phyloP scores from a whole-genome alignment of 2,888 invertebrate genomes.

The Xiphydria camelus region DNA sequence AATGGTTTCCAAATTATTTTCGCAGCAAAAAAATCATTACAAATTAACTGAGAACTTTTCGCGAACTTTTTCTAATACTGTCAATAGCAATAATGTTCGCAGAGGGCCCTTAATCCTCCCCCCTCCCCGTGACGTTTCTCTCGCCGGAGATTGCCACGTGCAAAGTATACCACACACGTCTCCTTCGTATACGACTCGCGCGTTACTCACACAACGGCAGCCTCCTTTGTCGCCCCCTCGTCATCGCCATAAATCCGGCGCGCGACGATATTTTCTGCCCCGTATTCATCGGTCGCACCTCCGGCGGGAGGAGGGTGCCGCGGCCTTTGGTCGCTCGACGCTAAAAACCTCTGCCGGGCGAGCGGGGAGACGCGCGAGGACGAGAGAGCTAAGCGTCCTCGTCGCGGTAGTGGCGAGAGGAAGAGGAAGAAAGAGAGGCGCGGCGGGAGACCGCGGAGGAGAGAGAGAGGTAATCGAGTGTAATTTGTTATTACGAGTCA shows the following conservation, averaged over 20 bases:
- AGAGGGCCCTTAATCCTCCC: too few species aligned
- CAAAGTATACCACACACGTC: neutral
- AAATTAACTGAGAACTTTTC: too few species aligned
- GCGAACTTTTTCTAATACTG: too few species aligned
- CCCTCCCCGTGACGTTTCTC: too few species aligned
- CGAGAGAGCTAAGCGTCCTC: neutral
- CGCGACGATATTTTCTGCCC: slow-evolving; percentile 1
- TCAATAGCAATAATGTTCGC: too few species aligned
- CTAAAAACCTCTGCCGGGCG: neutral
- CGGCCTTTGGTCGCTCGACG: neutral
- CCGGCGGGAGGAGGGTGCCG: too few species aligned
- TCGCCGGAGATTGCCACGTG: neutral
- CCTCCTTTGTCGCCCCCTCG: slow-evolving; percentile 2
- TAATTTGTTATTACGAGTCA: slow-evolving; percentile 27
- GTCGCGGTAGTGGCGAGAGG: slow-evolving; percentile 11
- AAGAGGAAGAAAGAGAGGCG: slow-evolving; percentile 19
- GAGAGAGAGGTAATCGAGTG: slow-evolving; percentile 23
- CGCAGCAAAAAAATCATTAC: too few species aligned
- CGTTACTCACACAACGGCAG: neutral
- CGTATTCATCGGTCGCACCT: slow-evolving; percentile 1
- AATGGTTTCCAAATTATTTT: too few species aligned
- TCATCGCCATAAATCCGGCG: neutral
- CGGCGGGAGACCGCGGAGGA: slow-evolving; percentile 13
- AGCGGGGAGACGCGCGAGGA: slow-evolving; percentile 1
- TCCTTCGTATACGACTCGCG: neutral